Conservation (phyloP, 1,140 invertebrate species). For the Drosophila santomea region DNA sequence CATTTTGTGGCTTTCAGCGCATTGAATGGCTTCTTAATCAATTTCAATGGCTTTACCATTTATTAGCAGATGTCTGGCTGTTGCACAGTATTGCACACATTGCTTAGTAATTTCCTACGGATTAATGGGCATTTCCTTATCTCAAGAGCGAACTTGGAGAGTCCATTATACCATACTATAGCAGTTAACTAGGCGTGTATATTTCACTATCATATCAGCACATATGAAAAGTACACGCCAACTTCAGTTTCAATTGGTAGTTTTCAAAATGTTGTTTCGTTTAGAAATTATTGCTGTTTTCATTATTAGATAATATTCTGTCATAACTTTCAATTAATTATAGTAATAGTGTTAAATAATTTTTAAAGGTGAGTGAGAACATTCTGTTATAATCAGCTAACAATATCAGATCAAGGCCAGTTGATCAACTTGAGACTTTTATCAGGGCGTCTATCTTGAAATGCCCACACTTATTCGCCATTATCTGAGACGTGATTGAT, state of each 20-base stretch:
- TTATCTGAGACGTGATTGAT: conserved; percentile 27
- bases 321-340: neutral
- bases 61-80: neutral
- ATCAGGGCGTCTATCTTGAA: conserved; percentile 37
- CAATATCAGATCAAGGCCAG: conserved; percentile 27
- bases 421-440: conserved; percentile 11
- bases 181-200: conserved; percentile 7
- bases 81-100: neutral
- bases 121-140: conserved; percentile 7
- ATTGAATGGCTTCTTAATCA: neutral
- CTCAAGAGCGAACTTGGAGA: conserved; percentile 9
- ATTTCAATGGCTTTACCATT: conserved; percentile 1
- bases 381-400: neutral
- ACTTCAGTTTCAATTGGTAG: too few relatives aligned
- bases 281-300: neutral
- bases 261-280: too few relatives aligned
- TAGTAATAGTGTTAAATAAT: neutral
- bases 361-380: neutral
- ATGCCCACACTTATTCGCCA: conserved; percentile 7
- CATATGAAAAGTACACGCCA: neutral
- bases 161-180: neutral
- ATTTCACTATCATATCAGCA: neutral
- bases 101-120: conserved; percentile 8
- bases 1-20: neutral
- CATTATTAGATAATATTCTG: conserved; percentile 2